Percentiles rank a stretch among this genome's conserved stretches.
Conservation (phyloP, 2,888 invertebrate species). For the Phengaris alcon region DNA sequence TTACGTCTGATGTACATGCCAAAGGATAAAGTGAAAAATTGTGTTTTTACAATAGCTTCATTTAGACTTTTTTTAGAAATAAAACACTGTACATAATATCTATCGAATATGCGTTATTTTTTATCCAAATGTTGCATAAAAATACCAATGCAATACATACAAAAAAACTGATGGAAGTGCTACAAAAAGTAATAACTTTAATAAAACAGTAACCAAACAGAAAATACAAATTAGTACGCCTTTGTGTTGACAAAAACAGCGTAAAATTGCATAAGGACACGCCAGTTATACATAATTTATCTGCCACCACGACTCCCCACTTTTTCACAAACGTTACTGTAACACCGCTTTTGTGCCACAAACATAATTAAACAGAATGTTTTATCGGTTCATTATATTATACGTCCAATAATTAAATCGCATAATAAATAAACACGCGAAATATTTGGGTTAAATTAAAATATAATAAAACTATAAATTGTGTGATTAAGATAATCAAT, state of each 20-base stretch:
- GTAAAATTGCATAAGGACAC: conserved; percentile 27
- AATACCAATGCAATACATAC: neutral
- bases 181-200: conserved; percentile 16
- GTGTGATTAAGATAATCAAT: conserved; percentile 16
- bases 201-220: conserved; percentile 12
- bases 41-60: neutral
- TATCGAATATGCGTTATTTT: conserved; percentile 12
- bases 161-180: neutral
- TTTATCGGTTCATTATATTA: conserved; percentile 18
- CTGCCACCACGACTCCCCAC: neutral
- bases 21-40: neutral
- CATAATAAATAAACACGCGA: conserved; percentile 15
- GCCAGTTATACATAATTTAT: conserved; percentile 26
- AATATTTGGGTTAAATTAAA: conserved; percentile 19
- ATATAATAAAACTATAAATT: conserved; percentile 18
- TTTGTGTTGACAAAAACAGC: conserved; percentile 24
- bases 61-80: neutral
- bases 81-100: neutral
- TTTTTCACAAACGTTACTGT: neutral
- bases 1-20: too few species aligned
- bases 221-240: conserved; percentile 13
- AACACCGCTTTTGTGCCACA: neutral
- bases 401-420: conserved; percentile 13
- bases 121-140: neutral
- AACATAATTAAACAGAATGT: conserved; percentile 14